Conservation (phyloP, 2,113 vertebrate species). For the Arizona elegans region DNA sequence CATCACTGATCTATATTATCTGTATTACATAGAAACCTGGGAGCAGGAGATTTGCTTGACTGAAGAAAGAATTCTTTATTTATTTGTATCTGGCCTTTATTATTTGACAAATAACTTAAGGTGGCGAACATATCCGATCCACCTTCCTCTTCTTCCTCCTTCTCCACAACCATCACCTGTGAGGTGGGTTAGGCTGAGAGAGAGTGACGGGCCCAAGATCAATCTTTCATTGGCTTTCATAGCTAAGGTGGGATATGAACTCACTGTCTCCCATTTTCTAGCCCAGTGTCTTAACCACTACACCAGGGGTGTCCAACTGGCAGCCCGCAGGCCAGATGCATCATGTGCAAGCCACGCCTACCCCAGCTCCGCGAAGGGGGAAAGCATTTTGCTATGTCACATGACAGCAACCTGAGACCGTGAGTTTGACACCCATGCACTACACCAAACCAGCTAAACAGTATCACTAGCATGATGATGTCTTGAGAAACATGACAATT, state of each 20-base stretch:
- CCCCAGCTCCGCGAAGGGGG: too few relatives aligned
- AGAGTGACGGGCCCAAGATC: too few relatives aligned
- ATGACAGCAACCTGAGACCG: too few relatives aligned
- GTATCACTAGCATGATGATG: too few relatives aligned
- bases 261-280: background rate
- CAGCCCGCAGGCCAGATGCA: too few relatives aligned
- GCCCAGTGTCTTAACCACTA: background rate
- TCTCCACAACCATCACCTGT: background rate
- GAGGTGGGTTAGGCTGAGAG: background rate
- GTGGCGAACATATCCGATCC: background rate
- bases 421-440: too few relatives aligned
- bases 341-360: too few relatives aligned
- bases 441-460: background rate
- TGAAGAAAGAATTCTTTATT: background rate
- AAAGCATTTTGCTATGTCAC: too few relatives aligned
- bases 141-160: background rate
- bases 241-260: background rate
- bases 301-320: background rate
- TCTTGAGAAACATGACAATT: background rate
- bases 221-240: background rate
- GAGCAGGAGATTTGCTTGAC: background rate
- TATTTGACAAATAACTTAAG: background rate
- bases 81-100: background rate
- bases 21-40: background rate
- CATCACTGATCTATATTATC: background rate